Evolutionary conservation across 2,888 invertebrate genomes (phyloP).

Genomic region (Leucozona laternaria): DNA sequence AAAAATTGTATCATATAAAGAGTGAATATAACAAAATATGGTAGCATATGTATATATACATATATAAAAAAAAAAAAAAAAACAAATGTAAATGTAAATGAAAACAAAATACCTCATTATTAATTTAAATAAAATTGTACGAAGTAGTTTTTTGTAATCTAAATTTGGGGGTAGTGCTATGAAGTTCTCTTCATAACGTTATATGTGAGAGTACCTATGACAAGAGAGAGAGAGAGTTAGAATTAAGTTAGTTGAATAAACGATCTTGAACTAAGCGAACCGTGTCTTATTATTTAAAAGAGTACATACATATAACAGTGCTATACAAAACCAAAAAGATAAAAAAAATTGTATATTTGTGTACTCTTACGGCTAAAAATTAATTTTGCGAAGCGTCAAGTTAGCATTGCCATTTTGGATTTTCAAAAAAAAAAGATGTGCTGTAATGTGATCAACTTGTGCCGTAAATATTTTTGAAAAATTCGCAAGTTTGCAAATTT

Average conservation of each 20-base stretch:
- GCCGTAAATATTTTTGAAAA: no score
- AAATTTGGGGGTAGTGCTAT: constrained; percentile 5
- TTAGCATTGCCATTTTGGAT: no score
- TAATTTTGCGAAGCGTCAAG: no score
- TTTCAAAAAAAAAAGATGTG: no score
- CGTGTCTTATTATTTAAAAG: background rate
- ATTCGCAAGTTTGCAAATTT: no score
- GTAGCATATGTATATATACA: no score
- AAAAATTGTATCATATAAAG: background rate
- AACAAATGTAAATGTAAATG: background rate
- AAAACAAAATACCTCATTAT: background rate
- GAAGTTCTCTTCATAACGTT: background rate
- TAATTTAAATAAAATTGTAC: background rate
- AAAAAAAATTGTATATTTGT: no score
- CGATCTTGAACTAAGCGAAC: background rate
- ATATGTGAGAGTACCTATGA: background rate
- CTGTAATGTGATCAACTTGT: no score
- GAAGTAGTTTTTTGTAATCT: background rate
- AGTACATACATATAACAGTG: no score
- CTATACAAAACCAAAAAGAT: no score
- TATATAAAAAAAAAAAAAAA: background rate
- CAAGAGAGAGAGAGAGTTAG: constrained; percentile 4
- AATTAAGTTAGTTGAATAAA: constrained; percentile 13
- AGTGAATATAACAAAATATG: no score
- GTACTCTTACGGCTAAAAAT: no score